Evolutionary conservation across 2,888 invertebrate species (phyloP), one percentile per base, ranked within the genome.

Genomic region (Lapara coniferarum): DNA sequence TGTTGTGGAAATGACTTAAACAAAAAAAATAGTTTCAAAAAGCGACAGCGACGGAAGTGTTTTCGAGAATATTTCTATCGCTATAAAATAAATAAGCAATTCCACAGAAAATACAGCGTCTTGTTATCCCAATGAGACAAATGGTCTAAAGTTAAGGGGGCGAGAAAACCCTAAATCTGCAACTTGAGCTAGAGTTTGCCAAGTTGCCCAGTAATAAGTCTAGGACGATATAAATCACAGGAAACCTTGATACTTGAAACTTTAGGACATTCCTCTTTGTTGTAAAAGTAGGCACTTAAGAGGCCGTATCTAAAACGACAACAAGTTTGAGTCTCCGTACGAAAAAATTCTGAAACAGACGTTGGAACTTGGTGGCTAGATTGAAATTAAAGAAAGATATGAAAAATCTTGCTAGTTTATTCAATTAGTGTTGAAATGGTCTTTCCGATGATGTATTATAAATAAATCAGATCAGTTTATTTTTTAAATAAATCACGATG

Each of bases 161-260:
- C 44, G 49, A 59, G 59, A 46, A 46, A 59, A 46, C 16, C 46
- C 59, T 63, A 13, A 63, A 49, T 63, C 63, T 19, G 49, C 19
- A 63, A 63, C 49, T 49, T 13, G 49, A 19, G 12, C 6, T 13
- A 16, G 46, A 63, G 49, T 19, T 19, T 49, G 49, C 13, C 13
- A 63, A 63, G 63, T 63, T 63, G 13, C 59, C 46, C 19, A 19
- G 49, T 63, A 46, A 49, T 49, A 63, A 63, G 46, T 63, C 63
- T 63, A 49, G 63, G 63, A 19, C 49, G 13, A 19, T 12, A 63
- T 63, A 63, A 63, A 63, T 63, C 63, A 49, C 63, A 49, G 16
- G 49, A 63, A 63, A 19, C 49, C 19, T 63, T 30, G 57, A 14
- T 10, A 63, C 63, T 63, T 49, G 25, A 63, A 49, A 63, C 63